Percentiles rank a stretch among this genome's conserved stretches.
phyloP scores from a whole-genome alignment of 2,113 vertebrate genomes.

The Mus pahari region DNA sequence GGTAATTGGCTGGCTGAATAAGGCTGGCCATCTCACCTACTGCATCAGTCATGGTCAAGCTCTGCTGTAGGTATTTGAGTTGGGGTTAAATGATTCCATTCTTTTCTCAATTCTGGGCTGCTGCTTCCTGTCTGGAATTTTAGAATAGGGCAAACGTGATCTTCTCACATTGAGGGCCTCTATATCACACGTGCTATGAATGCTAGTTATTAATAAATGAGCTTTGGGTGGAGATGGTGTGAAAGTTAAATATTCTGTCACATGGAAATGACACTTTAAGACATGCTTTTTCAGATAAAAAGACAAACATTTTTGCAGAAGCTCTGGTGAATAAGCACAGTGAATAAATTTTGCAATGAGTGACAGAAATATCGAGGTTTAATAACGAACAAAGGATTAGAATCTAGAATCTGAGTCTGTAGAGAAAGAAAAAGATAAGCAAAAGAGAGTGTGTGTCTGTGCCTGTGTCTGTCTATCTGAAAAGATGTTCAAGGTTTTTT shows the following conservation, averaged over 20 bases:
- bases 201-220: slow-evolving; percentile 77
- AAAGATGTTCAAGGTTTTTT: not conserved
- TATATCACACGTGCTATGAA: slow-evolving; percentile 44
- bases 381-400: slow-evolving; percentile 60
- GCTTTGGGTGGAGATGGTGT: slow-evolving; percentile 62
- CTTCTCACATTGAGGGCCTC: slow-evolving; percentile 48
- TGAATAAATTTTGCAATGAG: slow-evolving; percentile 73
- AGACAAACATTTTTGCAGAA: slow-evolving; percentile 55
- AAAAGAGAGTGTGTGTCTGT: not conserved
- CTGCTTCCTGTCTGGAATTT: slow-evolving; percentile 46
- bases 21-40: not conserved
- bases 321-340: slow-evolving; percentile 66
- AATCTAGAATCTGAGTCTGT: slow-evolving; percentile 56
- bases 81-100: slow-evolving; percentile 13
- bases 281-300: slow-evolving; percentile 70
- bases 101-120: slow-evolving; percentile 4
- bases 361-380: slow-evolving; percentile 74
- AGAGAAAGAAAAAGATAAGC: not conserved
- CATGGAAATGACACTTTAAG: slow-evolving; percentile 71
- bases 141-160: slow-evolving; percentile 50
- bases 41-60: not conserved
- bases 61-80: not conserved
- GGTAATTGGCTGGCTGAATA: not conserved
- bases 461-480: not conserved
- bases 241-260: slow-evolving; percentile 75